Evolutionary conservation across 2,888 invertebrate genomes (phyloP), one percentile per base, ranked within the genome.

Genomic region (Chorisops tibialis): DNA sequence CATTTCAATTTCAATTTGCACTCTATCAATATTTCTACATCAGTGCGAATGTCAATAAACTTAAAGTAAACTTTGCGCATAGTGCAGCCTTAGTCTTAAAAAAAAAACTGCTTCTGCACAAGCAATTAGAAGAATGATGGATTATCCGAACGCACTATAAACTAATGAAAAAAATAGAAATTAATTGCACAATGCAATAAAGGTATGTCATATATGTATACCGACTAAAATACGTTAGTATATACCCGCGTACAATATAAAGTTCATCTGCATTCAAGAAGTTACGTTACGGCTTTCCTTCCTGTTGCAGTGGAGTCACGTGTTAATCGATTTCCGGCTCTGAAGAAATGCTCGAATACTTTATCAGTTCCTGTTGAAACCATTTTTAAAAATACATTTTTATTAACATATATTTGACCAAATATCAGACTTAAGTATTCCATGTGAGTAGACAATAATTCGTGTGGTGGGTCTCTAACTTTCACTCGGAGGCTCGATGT

Each of bases 201-300:
- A 30, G 30, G 30, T 9, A 5, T 30, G 9, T 30, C 30, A 30
- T 9, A 24, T 4, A n/a, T n/a, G 24, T 24, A 24, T 7, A 24
- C 24, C 5, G 30, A 30, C n/a, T n/a, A n/a, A n/a, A n/a, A n/a
- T n/a, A 30, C 30, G 30, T 9, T 30, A 30, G 5, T 30, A 9
- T 30, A 9, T 7, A 9, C 30, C 7, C 5, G 30, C 30, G 9
- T 9, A 30, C 30, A 30, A 30, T 9, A 9, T n/a, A 24, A 5
- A 43, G 30, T 43, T 56, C 16, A 56, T 56, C 56, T 45, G 56
- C 45, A 56, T 56, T 56, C 56, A 56, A 56, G 30, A 56, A 45
- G 18, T 30, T 45, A 45, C 56, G 45, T n/a, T 43, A 56, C 43
- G 43, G 56, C 45, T 41, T 56, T 43, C 43, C 56, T 56, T 56